Percentiles rank a stretch among this genome's conserved stretches.
Conservation (phyloP, 2,113 vertebrate species). For the Periophthalmodon schlosseri region DNA sequence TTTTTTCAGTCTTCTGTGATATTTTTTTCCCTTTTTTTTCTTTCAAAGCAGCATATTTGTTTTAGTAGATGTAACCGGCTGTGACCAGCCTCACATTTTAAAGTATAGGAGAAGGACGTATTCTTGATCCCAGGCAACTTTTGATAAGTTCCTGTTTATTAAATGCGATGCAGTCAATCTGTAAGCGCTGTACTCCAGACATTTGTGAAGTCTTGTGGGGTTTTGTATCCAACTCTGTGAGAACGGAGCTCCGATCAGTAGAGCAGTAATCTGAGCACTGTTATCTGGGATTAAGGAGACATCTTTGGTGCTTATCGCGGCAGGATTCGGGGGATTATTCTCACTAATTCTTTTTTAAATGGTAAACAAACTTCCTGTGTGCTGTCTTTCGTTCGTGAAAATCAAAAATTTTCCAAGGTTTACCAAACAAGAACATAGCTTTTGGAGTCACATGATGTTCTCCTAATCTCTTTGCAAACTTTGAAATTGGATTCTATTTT, state of each 20-base stretch:
- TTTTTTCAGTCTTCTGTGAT: too few relatives aligned
- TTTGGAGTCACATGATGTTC: conserved; percentile 7
- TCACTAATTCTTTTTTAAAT: conserved; percentile 2
- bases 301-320: conserved; percentile 1
- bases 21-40: too few relatives aligned
- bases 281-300: conserved; percentile 13
- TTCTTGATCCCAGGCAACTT: too few relatives aligned
- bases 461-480: conserved; percentile 26
- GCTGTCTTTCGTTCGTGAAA: neutral
- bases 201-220: neutral
- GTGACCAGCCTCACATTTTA: too few relatives aligned
- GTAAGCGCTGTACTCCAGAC: neutral
- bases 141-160: neutral
- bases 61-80: too few relatives aligned
- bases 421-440: neutral
- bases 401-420: neutral
- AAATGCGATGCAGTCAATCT: neutral
- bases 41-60: too few relatives aligned
- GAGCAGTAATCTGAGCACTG: conserved; percentile 4
- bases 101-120: too few relatives aligned
- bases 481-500: conserved; percentile 66
- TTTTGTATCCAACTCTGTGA: neutral
- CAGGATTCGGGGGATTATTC: conserved; percentile 3
- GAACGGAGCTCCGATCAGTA: neutral
- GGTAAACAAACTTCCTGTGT: conserved; percentile 2